Conservation (phyloP, 2,888 invertebrate species). For the Dorcus parallelipipedus region DNA sequence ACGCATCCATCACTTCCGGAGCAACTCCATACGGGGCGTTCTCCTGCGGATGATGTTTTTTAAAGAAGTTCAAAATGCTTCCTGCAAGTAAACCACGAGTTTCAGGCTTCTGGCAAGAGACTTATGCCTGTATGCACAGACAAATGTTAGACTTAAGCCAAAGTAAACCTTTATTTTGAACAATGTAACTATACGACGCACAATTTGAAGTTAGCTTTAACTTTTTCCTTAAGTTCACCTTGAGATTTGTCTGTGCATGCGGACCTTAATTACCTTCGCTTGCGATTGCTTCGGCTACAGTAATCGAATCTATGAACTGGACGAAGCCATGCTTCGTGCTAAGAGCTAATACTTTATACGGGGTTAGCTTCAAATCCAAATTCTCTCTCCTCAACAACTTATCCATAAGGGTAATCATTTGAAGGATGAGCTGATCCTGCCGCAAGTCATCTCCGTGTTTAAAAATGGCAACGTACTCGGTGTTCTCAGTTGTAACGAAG, state of each 20-base stretch:
- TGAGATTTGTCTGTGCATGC: too few relatives aligned
- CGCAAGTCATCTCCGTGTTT: constrained; percentile 97
- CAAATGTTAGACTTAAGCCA: too few relatives aligned
- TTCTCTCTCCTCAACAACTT: constrained; percentile 91
- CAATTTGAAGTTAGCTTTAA: too few relatives aligned
- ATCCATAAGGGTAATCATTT: constrained; percentile 98
- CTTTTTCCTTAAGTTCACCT: too few relatives aligned
- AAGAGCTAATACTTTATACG: constrained; percentile 93
- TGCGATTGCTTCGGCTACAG: constrained; percentile 88
- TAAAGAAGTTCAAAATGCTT: constrained; percentile 89
- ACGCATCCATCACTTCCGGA: constrained; percentile 95
- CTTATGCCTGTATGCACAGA: too few relatives aligned
- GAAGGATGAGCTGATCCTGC: constrained; percentile 95
- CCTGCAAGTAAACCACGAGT: constrained; percentile 45
- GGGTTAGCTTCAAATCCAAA: constrained; percentile 92
- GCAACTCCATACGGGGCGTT: constrained; percentile 86
- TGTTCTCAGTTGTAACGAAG: constrained; percentile 76
- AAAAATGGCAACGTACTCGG: constrained; percentile 89
- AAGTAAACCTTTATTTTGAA: too few relatives aligned
- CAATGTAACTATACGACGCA: too few relatives aligned
- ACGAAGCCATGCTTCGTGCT: constrained; percentile 95
- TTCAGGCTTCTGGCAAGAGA: neutral
- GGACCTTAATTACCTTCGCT: constrained; percentile 70
- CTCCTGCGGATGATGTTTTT: constrained; percentile 85
- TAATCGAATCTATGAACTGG: constrained; percentile 89